Conservation (phyloP, 2,113 vertebrate genomes). For the Cynoglossus semilaevis region DNA sequence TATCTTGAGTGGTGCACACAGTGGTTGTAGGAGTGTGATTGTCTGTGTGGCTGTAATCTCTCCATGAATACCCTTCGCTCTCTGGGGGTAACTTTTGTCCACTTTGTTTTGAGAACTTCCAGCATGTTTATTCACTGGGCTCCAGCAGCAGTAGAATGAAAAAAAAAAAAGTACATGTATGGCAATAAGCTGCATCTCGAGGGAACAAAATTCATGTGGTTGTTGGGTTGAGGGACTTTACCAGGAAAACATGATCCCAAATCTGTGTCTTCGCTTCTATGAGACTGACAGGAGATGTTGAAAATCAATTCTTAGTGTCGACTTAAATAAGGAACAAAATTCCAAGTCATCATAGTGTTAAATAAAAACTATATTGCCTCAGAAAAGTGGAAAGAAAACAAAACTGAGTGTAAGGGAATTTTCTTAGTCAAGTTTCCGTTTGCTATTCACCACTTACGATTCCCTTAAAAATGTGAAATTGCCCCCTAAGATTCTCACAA, state of each 20-base stretch:
- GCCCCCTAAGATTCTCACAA: too few species aligned
- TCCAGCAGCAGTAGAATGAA: not conserved
- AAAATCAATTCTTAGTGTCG: not conserved
- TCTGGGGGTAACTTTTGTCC: conserved; percentile 25
- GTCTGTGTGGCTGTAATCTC: conserved; percentile 39
- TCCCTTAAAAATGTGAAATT: too few species aligned
- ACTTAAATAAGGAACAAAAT: too few species aligned
- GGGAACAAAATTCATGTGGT: not conserved
- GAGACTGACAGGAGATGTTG: conserved; percentile 1
- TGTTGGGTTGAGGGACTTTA: conserved; percentile 2
- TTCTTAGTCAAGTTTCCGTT: too few species aligned
- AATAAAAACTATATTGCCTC: too few species aligned
- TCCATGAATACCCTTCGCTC: conserved; percentile 37
- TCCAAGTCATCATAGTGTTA: too few species aligned
- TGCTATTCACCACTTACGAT: too few species aligned
- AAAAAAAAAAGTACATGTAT: conserved; percentile 14
- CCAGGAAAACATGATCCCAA: not conserved
- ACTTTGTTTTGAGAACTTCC: conserved; percentile 39
- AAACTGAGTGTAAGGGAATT: too few species aligned
- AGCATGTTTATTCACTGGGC: conserved; percentile 17
- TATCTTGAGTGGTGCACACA: conserved; percentile 28
- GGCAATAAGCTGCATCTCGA: not conserved
- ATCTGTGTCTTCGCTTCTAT: not conserved
- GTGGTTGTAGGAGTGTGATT: conserved; percentile 36
- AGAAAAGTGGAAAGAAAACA: too few species aligned